Evolutionary conservation across 2,113 vertebrate genomes (phyloP).

Genomic region (Brachypteracias leptosomus): DNA sequence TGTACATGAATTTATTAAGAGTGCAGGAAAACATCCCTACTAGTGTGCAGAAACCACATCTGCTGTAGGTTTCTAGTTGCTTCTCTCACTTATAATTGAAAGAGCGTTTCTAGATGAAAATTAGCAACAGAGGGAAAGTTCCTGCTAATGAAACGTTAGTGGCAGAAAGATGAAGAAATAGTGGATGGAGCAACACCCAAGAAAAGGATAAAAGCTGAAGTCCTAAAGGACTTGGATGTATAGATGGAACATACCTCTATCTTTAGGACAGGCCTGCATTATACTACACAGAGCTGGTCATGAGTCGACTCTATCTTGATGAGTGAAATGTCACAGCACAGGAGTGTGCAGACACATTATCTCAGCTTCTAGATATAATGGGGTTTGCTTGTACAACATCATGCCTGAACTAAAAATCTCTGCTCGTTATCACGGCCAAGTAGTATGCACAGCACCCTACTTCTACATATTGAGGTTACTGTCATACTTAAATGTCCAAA

Average conservation of each 20-base stretch:
- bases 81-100: neutral
- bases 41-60: neutral
- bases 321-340: neutral
- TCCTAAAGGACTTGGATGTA: neutral
- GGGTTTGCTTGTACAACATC: neutral
- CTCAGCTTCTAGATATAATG: neutral
- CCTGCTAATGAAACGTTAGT: neutral
- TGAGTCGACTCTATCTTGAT: accelerated
- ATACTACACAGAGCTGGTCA: neutral
- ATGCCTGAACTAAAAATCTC: neutral
- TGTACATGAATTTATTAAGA: neutral
- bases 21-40: neutral
- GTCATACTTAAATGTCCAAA: neutral
- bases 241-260: neutral
- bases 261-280: neutral
- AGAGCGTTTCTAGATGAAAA: neutral
- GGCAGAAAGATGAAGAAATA: neutral
- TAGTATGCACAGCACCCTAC: neutral
- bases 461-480: neutral
- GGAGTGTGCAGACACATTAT: neutral
- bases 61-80: neutral
- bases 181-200: neutral
- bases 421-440: neutral
- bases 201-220: neutral
- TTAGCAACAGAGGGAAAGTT: neutral